Evolutionary conservation across 2,888 invertebrate genomes (phyloP), one percentile per base, ranked within the genome.

Genomic region (Apotomis turbidana): DNA sequence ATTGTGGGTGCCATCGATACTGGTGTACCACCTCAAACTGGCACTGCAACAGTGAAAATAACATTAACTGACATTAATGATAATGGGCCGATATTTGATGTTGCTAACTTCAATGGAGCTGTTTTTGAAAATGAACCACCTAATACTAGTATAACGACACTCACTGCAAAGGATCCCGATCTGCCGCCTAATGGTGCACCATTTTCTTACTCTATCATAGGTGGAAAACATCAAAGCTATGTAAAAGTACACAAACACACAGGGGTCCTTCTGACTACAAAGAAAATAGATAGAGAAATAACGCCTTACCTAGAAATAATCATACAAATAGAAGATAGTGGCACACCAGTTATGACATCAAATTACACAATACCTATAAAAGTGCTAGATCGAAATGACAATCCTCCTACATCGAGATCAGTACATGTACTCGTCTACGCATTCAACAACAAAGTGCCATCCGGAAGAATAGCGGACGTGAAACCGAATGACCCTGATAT

Each of bases 401-500:
- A 97, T 84, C 97, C 98, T 13, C 98, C 98, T 0, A 95, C 95
- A 3, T 94, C 98, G 27, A 94, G 98, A 80, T 96, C 96, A 9
- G 97, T 97, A 0, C 97, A 97, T 80, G 95, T 98, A 27, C 90
- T 97, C 64, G 96, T 98, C 3, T 95, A 97, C 82, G 94, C 96
- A 0, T 96, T 97, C 81, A 96, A 97, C 81, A 96, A 96, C 69
- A 94, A 95, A 74, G 95, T 96, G 80, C 97, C 97, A 0, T 85
- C 95, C 36, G 97, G 97, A n/a, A 97, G 96, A 89, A 96, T 99
- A 76, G 99, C 98, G 6, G 96, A 98, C 87, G 97, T 99, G 0
- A 97, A 96, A 88, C 99, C 99, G 0, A 97, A 97, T 82, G 99
- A 99, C 91, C 95, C 96, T 0, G 99, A 99, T 86, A 95, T 95